A percentile compares a stretch with the other conserved stretches of the same genome.
phyloP scores from a whole-genome alignment of 2,888 invertebrate species.

The Conus canariensis region DNA sequence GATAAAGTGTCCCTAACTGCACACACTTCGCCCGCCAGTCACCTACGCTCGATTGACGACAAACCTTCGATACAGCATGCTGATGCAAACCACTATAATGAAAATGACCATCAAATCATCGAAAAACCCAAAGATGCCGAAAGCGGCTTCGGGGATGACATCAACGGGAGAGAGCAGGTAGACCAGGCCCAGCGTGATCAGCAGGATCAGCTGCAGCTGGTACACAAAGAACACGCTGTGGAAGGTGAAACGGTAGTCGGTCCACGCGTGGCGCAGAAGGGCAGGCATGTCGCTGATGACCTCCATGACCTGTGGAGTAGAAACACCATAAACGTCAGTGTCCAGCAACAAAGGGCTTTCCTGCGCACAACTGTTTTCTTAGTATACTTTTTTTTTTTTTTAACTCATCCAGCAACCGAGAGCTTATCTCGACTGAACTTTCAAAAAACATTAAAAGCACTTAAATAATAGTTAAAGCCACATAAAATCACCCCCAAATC shows the following conservation, averaged over 20 bases:
- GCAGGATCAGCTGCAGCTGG: conserved; percentile 79
- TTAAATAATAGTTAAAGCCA: too few relatives aligned
- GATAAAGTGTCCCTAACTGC: too few relatives aligned
- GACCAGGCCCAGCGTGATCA: conserved; percentile 77
- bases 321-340: too few relatives aligned
- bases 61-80: conserved; percentile 77
- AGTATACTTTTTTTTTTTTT: too few relatives aligned
- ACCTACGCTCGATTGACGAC: conserved; percentile 44
- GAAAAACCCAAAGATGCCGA: conserved; percentile 81
- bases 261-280: conserved; percentile 80
- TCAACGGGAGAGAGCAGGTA: conserved; percentile 81
- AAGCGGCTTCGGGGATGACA: conserved; percentile 81
- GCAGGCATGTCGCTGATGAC: conserved; percentile 81
- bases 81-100: conserved; percentile 79
- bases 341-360: too few relatives aligned
- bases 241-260: conserved; percentile 79
- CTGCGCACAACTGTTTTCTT: too few relatives aligned
- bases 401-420: too few relatives aligned
- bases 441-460: too few relatives aligned
- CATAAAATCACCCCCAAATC: too few relatives aligned
- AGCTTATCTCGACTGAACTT: too few relatives aligned
- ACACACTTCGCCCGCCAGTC: background rate
- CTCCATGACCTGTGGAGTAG: conserved; percentile 77
- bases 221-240: conserved; percentile 80
- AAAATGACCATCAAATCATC: conserved; percentile 81